Percentiles rank a stretch among this genome's conserved stretches.
These are phyloP conservation scores for Lutjanus erythropterus DNA, from an alignment of 2,113 vertebrate species.

Conservation along the genomic window DNA sequence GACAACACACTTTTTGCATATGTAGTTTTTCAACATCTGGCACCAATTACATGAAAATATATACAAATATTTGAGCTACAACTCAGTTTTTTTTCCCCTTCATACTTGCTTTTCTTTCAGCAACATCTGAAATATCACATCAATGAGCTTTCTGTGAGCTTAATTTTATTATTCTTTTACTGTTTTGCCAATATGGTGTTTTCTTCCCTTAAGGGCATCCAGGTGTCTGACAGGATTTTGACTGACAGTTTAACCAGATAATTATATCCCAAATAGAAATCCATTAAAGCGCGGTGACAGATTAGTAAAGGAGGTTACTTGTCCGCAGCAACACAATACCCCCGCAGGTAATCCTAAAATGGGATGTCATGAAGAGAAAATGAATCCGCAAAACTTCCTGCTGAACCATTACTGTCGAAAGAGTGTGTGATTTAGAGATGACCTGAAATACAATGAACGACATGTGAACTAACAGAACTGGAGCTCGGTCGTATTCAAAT, in stretches of 20 bases:
- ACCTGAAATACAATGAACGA: slow-evolving; percentile 22
- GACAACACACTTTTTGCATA: not conserved
- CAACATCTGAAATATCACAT: slow-evolving; percentile 10
- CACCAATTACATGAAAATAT: slow-evolving; percentile 20
- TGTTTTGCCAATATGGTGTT: slow-evolving; percentile 25
- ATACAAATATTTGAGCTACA: slow-evolving; percentile 5
- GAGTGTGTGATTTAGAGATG: slow-evolving; percentile 37
- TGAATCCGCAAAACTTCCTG: slow-evolving; percentile 46
- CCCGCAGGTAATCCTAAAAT: slow-evolving; percentile 66
- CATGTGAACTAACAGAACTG: not conserved
- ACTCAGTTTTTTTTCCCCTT: not conserved
- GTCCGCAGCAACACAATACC: slow-evolving; percentile 54
- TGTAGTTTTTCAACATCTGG: slow-evolving; percentile 3
- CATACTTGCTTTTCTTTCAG: not conserved
- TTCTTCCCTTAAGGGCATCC: slow-evolving; percentile 45
- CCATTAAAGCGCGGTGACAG: slow-evolving; percentile 60
- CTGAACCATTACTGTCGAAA: slow-evolving; percentile 46
- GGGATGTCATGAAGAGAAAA: slow-evolving; percentile 62
- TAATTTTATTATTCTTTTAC: slow-evolving; percentile 19
- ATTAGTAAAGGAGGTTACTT: slow-evolving; percentile 55
- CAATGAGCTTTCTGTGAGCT: not conserved
- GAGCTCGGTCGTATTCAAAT: not conserved
- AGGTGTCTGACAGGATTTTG: slow-evolving; percentile 49
- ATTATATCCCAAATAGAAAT: slow-evolving; percentile 62
- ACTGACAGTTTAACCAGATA: slow-evolving; percentile 58